Base-by-base conservation (phyloP, 2,888 invertebrate species). In the Bhutanitis thaidina region DNA sequence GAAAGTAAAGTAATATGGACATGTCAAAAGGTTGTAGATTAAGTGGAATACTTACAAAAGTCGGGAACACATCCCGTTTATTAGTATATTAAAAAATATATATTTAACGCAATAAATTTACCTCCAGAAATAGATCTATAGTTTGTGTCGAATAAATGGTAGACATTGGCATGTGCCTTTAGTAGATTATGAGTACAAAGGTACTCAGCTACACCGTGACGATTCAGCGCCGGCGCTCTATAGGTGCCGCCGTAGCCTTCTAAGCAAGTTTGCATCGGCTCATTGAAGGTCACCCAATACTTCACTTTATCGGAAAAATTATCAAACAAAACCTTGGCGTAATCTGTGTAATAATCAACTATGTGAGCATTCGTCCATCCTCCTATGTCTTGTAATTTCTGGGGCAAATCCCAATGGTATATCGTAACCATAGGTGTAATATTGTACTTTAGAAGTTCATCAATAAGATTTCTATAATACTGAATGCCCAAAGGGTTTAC, bases 251-350 rank as follows among this genome's bases (percentile, higher is more conserved):
- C 92, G 59, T 92, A 93, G 1, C 90, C 91, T 57, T 81, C 80
- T 53, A 86, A 71, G 61, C 91, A 91, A 37, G 90, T 87, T 61
- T 90, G 84, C 81, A 88, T 90, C 1, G 95, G 95, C 68, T 95
- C 95, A 69, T 95, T 95, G 58, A 95, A 91, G 0, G 95, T 95
- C 9, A 94, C 91, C 95, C 95, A 95, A 53, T 91, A 87, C 71
- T 91, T 92, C 5, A 94, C 92, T 67, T 92, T 91, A 59, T 91
- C 90, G 0, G 91, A 93, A 58, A 91, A 93, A 65, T 92, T 80
- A 45, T 90, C 87, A 56, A 93, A 91, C 50, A 93, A 67, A 27
- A 94, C 62, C 55, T 89, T 90, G 0, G 94, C 93, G 57, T 92
- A 94, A 62, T 93, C 93, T 15, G 87, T 91, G 62, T 91, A 94